Conservation (phyloP, 2,113 vertebrate genomes). For the Rhizomys pruinosus region DNA sequence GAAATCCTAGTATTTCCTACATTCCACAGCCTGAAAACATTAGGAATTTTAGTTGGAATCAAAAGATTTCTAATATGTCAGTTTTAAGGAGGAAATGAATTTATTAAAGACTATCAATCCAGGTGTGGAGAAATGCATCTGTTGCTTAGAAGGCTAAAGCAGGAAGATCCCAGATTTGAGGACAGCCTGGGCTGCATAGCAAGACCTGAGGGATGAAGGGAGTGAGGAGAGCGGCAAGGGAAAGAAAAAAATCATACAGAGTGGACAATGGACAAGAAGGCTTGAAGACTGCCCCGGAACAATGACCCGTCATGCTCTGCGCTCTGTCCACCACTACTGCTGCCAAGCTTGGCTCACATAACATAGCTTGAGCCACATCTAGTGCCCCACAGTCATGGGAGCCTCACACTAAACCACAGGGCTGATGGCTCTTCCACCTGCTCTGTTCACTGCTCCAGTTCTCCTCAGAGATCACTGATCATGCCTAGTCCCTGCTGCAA, state of each 20-base stretch:
- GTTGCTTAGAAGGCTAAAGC: not conserved
- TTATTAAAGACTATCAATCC: not conserved
- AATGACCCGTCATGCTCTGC: not conserved
- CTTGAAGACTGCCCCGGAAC: not conserved
- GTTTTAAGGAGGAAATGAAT: not conserved
- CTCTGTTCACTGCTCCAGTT: not conserved
- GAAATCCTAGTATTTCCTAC: not conserved
- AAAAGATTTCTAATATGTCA: not conserved
- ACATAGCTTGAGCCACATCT: not conserved
- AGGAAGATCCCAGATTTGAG: not conserved
- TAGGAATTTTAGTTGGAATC: not conserved
- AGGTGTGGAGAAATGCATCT: not conserved
- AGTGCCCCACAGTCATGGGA: accelerated
- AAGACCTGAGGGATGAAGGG: not conserved
- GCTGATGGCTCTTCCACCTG: not conserved
- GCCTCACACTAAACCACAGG: not conserved
- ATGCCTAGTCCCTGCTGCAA: not conserved
- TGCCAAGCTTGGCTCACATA: accelerated
- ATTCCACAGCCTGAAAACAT: not conserved
- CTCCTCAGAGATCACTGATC: accelerated
- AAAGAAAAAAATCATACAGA: too few species aligned
- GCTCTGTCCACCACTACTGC: not conserved
- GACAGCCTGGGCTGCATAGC: not conserved
- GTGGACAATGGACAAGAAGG: too few species aligned
- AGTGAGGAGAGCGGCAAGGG: not conserved